phyloP scores from a whole-genome alignment of 53 echinoderm and acorn worm species.

The Mesocentrotus franciscanus region DNA sequence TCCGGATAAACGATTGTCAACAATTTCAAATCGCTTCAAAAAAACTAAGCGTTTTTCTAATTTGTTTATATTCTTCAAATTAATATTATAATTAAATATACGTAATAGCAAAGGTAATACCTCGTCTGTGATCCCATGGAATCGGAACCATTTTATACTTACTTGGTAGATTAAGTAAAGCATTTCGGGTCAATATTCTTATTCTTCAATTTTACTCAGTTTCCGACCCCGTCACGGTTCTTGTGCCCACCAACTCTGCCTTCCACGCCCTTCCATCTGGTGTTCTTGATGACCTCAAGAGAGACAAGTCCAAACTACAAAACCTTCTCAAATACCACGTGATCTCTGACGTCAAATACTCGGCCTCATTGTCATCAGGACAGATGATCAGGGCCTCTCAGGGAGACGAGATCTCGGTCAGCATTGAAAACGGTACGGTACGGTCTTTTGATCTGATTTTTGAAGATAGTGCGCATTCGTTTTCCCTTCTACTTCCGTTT shows the following conservation, averaged over 20 bases:
- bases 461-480: too few relatives aligned
- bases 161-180: too few relatives aligned
- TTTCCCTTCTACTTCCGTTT: too few relatives aligned
- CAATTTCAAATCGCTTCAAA: too few relatives aligned
- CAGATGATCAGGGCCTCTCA: not conserved
- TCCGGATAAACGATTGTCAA: too few relatives aligned
- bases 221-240: not conserved
- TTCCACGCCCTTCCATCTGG: constrained; percentile 23
- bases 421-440: not conserved
- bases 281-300: not conserved
- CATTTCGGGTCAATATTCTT: too few relatives aligned
- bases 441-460: not conserved
- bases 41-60: too few relatives aligned
- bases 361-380: constrained; percentile 16
- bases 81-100: too few relatives aligned
- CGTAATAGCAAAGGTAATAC: too few relatives aligned
- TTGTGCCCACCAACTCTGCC: constrained; percentile 10
- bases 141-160: too few relatives aligned
- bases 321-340: constrained; percentile 21
- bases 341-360: constrained; percentile 43
- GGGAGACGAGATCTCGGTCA: not conserved
- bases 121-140: too few relatives aligned
- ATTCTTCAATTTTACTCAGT: not conserved
- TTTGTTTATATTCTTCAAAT: too few relatives aligned
- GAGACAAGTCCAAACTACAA: not conserved